A percentile compares a stretch with the other conserved stretches of the same genome.
Conservation (phyloP, 1,140 invertebrate genomes). For the Bombus waltoni region DNA sequence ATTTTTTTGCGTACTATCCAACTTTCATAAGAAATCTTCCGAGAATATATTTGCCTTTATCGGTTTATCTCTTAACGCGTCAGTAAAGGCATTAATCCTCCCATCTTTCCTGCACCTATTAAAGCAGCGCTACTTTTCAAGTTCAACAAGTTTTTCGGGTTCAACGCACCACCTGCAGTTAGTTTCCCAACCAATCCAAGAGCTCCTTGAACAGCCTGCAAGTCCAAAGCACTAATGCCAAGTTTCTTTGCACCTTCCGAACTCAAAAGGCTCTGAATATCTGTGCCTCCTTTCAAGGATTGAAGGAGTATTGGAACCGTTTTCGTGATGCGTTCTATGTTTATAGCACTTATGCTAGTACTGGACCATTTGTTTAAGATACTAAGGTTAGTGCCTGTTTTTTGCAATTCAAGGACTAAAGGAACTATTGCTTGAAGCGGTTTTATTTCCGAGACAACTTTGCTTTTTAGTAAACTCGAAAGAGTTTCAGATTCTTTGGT, state of each 20-base stretch:
- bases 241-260: not conserved
- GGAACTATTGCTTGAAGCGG: not conserved
- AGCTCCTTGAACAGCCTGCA: not conserved
- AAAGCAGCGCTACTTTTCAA: not conserved
- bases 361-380: not conserved
- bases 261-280: not conserved
- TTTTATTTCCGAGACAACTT: not conserved
- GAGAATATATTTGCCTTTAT: not conserved
- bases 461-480: not conserved
- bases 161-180: not conserved
- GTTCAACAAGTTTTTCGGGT: not conserved
- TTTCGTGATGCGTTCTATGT: not conserved
- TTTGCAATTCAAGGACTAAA: not conserved
- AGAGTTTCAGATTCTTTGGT: not conserved
- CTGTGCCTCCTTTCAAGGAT: not conserved
- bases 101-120: rapidly evolving
- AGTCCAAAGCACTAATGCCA: not conserved
- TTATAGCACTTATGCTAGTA: rapidly evolving
- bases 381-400: not conserved
- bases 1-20: not conserved
- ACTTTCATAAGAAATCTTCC: not conserved
- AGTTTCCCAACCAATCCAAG: not conserved
- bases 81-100: not conserved
- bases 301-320: not conserved
- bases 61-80: not conserved